phyloP scores from a whole-genome alignment of 2,113 vertebrate genomes.

The Sapajus apella region DNA sequence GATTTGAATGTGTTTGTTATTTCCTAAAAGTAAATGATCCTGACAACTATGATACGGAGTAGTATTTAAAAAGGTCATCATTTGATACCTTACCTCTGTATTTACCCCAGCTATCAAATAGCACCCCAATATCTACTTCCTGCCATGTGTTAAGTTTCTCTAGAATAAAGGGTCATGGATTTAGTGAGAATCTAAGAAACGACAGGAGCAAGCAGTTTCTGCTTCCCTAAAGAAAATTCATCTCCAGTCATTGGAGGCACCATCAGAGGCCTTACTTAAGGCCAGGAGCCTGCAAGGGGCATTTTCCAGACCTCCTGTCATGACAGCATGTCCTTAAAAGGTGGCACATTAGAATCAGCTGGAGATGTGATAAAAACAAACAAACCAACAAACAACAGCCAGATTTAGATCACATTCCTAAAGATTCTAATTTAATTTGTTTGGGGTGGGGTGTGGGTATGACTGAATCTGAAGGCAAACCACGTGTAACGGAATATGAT shows the following conservation, averaged over 20 bases:
- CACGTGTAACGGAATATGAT: neutral
- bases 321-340: neutral
- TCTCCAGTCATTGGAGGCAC: neutral
- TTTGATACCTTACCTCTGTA: neutral
- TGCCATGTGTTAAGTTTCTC: neutral
- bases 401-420: neutral
- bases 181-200: neutral
- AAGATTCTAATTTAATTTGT: neutral
- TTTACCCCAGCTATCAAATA: neutral
- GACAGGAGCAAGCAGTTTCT: neutral
- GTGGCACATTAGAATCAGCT: neutral
- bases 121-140: neutral
- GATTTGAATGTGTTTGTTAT: neutral
- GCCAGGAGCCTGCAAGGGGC: neutral
- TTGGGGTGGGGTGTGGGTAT: too few relatives aligned
- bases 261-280: neutral
- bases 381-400: neutral
- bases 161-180: neutral
- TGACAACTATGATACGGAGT: neutral
- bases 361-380: neutral
- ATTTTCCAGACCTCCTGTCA: neutral
- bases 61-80: neutral
- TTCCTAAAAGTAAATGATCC: constrained; percentile 18
- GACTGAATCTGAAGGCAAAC: neutral
- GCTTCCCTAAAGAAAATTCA: neutral